Evolutionary conservation across 2,888 invertebrate genomes (phyloP), one percentile per base, ranked within the genome.

Genomic region (Eudemis profundana): DNA sequence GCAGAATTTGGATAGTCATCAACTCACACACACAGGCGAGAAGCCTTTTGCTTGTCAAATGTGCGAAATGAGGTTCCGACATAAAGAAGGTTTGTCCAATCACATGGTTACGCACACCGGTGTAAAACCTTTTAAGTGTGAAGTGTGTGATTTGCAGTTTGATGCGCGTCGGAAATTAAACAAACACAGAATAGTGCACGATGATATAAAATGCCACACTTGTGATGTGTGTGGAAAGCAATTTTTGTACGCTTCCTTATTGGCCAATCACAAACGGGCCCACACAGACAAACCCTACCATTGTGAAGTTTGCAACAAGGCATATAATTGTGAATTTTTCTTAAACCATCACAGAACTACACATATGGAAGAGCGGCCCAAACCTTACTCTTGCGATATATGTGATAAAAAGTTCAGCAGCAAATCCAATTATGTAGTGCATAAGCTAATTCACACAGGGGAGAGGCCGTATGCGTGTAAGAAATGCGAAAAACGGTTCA

Each of bases 401-500:
- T 60, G 60, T 27, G 0, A 19, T n/a, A 49, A 40, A 7, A n/a
- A 17, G 38, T 49, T 60, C 27, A 17, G 21, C 12, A 47, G 23
- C 27, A 60, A 14, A 27, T 15, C 38, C 27, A 27, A 47, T 12
- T 7, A 49, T 15, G 29, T 2, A 1, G 23, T 4, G 0, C 60
- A 60, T n/a, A 27, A 17, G 49, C 40, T 2, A 17, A 17, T 3
- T 7, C 60, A 60, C 38, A 49, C 38, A 12, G 60, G 60, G 3
- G 23, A 60, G 0, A 57, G 36, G 5, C 49, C n/a, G 10, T 60
- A 23, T 8, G 7, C 7, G 1, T 60, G 60, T 17, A 4, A 40
- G 29, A 60, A 27, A 0, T 60, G 60, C 17, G 12, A 60, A 2
- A 60, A 38, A 4, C 1, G 8, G n/a, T 60, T 50, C 12, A n/a